phyloP scores from a whole-genome alignment of 2,113 vertebrate species.

The Scomber colias region DNA sequence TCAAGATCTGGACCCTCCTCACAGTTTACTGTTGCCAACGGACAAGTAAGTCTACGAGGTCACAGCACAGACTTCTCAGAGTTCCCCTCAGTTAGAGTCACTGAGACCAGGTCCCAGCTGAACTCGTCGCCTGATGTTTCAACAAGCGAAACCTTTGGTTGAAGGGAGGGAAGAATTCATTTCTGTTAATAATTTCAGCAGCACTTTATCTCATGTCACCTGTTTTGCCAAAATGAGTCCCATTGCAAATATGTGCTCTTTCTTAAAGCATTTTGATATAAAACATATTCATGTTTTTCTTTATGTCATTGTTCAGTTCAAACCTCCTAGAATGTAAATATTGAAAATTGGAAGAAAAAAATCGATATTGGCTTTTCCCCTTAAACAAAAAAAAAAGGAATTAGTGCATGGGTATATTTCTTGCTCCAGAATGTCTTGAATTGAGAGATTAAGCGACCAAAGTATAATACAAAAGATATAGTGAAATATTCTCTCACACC shows the following conservation, averaged over 20 bases:
- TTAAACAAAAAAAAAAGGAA: slow-evolving; percentile 5
- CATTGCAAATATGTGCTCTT: slow-evolving; percentile 80
- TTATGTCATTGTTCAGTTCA: slow-evolving; percentile 15
- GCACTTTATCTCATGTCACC: slow-evolving; percentile 95
- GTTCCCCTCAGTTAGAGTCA: slow-evolving; percentile 96
- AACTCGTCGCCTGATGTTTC: slow-evolving; percentile 96
- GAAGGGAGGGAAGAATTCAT: slow-evolving; percentile 62
- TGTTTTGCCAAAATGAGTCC: slow-evolving; percentile 86
- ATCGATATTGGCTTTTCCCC: slow-evolving; percentile 44
- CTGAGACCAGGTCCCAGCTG: slow-evolving; percentile 95
- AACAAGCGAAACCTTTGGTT: slow-evolving; percentile 97
- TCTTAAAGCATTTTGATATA: slow-evolving; percentile 41
- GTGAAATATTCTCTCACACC: slow-evolving; percentile 32
- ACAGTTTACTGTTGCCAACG: slow-evolving; percentile 95
- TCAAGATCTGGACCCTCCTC: slow-evolving; percentile 91
- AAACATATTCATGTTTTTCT: slow-evolving; percentile 8
- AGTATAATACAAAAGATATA: slow-evolving; percentile 53
- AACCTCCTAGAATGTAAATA: slow-evolving; percentile 22
- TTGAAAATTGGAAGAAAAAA: slow-evolving; percentile 10
- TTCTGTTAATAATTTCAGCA: slow-evolving; percentile 78
- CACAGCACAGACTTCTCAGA: slow-evolving; percentile 96
- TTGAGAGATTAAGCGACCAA: slow-evolving; percentile 68
- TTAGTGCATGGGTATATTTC: slow-evolving; percentile 2
- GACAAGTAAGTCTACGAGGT: slow-evolving; percentile 95
- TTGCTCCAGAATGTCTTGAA: slow-evolving; percentile 59